phyloP scores from a whole-genome alignment of 2,113 vertebrate species.

The Gobius niger region DNA sequence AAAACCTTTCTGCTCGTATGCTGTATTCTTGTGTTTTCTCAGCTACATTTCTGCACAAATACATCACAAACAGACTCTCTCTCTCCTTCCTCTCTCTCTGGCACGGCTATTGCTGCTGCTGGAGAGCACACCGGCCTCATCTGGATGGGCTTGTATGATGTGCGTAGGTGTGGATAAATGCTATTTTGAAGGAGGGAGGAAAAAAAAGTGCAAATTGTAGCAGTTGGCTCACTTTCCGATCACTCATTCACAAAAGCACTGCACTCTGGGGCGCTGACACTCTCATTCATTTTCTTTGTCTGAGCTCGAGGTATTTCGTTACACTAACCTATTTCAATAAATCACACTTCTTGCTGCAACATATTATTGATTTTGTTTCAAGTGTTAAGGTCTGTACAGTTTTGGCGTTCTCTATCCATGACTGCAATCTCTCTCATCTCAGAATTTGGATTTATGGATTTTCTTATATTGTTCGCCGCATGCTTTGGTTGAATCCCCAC shows the following conservation, averaged over 20 bases:
- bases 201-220: background rate
- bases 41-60: too few species aligned
- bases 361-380: too few species aligned
- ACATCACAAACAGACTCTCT: background rate
- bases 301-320: background rate
- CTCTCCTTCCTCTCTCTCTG: background rate
- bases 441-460: too few species aligned
- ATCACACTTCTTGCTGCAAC: too few species aligned
- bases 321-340: too few species aligned
- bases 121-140: constrained; percentile 41
- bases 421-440: too few species aligned
- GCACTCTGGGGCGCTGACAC: constrained; percentile 18
- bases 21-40: too few species aligned
- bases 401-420: too few species aligned
- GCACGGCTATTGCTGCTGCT: constrained; percentile 32
- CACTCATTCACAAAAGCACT: constrained; percentile 24
- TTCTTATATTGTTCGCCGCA: too few species aligned
- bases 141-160: constrained; percentile 29
- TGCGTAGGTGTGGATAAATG: background rate
- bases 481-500: too few species aligned
- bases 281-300: constrained; percentile 38
- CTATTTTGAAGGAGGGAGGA: constrained; percentile 9
- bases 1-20: too few species aligned
- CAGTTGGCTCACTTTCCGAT: constrained; percentile 23
- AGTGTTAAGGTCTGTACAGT: too few species aligned